A percentile compares a stretch with the other conserved stretches of the same genome.
phyloP scores from a whole-genome alignment of 1,140 invertebrate species.

The Nephotettix cincticeps region DNA sequence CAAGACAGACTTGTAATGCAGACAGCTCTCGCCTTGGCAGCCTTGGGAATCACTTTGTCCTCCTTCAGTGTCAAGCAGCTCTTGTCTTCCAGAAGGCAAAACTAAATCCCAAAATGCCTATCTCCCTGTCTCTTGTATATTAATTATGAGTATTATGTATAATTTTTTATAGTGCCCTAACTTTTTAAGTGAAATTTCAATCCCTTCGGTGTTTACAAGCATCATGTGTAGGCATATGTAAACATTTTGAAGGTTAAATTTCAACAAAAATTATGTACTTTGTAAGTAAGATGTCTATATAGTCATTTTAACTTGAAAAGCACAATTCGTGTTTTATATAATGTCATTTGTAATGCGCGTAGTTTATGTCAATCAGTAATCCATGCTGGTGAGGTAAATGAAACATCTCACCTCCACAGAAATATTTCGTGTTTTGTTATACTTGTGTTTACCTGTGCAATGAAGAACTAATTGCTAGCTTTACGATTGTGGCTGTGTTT shows the following conservation, averaged over 20 bases:
- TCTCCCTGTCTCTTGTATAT: not conserved
- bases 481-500: not conserved
- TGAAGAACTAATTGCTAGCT: not conserved
- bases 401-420: not conserved
- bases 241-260: not conserved
- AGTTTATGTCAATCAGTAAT: too few relatives aligned
- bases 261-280: not conserved
- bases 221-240: not conserved
- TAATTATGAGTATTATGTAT: not conserved
- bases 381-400: not conserved
- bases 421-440: not conserved
- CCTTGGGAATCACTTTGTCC: conserved; percentile 57
- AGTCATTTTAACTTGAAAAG: too few relatives aligned
- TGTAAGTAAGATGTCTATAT: not conserved
- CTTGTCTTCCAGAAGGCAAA: conserved; percentile 41
- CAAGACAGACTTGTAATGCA: conserved; percentile 56
- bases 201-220: not conserved
- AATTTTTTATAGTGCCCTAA: too few relatives aligned
- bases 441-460: not conserved
- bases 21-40: conserved; percentile 55
- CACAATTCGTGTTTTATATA: too few relatives aligned
- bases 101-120: not conserved
- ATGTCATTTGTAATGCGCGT: too few relatives aligned
- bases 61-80: conserved; percentile 62
- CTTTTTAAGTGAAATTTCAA: not conserved